Base-by-base conservation (phyloP, 2,797 vertebrate genomes). In the Fratercula arctica region DNA sequence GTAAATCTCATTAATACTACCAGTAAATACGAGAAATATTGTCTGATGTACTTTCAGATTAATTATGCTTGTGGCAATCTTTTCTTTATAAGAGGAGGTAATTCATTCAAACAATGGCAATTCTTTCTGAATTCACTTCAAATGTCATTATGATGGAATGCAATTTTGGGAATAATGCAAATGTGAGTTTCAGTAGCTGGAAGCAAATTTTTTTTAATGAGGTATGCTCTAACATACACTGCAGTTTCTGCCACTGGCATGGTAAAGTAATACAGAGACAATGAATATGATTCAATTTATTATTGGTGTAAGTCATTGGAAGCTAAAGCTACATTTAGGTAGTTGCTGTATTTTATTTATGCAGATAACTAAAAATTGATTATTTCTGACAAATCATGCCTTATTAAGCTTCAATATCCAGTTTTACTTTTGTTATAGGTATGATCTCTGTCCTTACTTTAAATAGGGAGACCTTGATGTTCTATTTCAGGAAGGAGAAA, bases 1-100 rank as follows among this genome's bases (percentile, higher is more conserved):
- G 90, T 87, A 90, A 95, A 97, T 94, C 87, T 96, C 88, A 90
- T 93, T 96, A 96, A 87, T 94, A 69, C 75, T 61, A 86, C 63
- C 54, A 53, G 67, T 93, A 96, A 95, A 56, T 84, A 81, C 56
- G 81, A 83, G 91, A 93, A 94, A 91, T 90, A 79, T 39, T 96
- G 83, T 86, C 85, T 95, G 92, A 89, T 93, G 31, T 87, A 43
- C 53, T 85, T 95, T 82, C 74, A 85, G 90, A 95, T 96, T 96
- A 96, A 97, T 95, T 96, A 94, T 77, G 68, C 75, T 96, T 26
- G 46, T 92, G 92, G 72, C 46, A 93, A 73, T 84, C 68, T 93
- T 83, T 88, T 59, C 53, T 80, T 95, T 87, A 31, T 26, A 92
- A 64, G 50, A 86, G 81, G 84, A 86, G 68, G 76, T 88, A 83